phyloP scores from a whole-genome alignment of 2,797 vertebrate genomes.

The Enteromius anoplus region DNA sequence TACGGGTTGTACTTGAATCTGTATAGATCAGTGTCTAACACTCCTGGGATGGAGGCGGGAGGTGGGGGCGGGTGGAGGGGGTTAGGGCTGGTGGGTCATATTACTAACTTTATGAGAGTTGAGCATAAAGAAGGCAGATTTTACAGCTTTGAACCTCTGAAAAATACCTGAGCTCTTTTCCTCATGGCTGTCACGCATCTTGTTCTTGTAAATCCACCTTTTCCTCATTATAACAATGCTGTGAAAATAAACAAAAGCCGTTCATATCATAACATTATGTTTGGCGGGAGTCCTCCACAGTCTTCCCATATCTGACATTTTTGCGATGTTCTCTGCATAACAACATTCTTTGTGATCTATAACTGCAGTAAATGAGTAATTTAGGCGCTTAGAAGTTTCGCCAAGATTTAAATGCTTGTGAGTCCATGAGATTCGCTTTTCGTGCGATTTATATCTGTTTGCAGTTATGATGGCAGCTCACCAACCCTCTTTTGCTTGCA shows the following conservation, averaged over 20 bases:
- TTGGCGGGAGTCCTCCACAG: neutral
- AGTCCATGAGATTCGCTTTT: constrained; percentile 1
- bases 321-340: constrained; percentile 32
- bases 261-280: constrained; percentile 26
- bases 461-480: constrained; percentile 16
- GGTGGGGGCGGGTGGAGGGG: neutral
- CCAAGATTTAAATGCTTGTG: constrained; percentile 1
- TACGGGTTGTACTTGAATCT: constrained; percentile 46
- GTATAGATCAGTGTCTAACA: constrained; percentile 36
- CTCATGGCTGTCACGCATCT: constrained; percentile 15
- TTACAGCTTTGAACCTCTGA: constrained; percentile 1
- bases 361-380: constrained; percentile 36
- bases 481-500: constrained; percentile 18
- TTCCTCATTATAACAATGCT: constrained; percentile 2
- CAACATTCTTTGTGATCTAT: constrained; percentile 8
- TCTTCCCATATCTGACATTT: constrained; percentile 27
- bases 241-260: constrained; percentile 22
- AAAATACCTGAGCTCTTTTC: constrained; percentile 28
- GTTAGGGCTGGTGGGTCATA: neutral
- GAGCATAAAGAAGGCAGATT: constrained; percentile 36
- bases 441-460: constrained; percentile 26
- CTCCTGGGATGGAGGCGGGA: neutral
- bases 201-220: constrained; percentile 31
- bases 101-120: constrained; percentile 37
- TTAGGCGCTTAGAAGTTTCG: constrained; percentile 8